A percentile compares a stretch with the other conserved stretches of the same genome.
These are phyloP conservation scores for Cricetomys ansorgei DNA, from an alignment of 2,113 vertebrate genomes.

Conservation along the genomic window DNA sequence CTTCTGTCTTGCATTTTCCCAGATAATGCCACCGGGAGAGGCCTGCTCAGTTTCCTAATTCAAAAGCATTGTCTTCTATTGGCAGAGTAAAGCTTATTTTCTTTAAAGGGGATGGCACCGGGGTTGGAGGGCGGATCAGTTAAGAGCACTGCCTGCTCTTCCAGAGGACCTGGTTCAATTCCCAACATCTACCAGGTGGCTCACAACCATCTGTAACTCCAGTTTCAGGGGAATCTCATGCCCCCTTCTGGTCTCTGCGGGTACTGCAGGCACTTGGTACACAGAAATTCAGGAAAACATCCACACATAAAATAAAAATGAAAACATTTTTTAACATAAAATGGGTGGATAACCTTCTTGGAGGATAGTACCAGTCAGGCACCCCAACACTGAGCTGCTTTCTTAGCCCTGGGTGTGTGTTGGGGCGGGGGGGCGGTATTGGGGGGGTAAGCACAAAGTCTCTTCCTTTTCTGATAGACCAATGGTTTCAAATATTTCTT, in stretches of 20 bases:
- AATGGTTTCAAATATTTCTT: neutral
- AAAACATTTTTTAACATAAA: neutral
- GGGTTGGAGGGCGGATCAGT: neutral
- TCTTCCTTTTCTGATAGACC: neutral
- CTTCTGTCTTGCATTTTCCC: constrained; percentile 1
- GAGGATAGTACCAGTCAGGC: neutral
- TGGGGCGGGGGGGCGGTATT: accelerated
- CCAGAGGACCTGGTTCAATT: neutral
- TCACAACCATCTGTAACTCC: neutral
- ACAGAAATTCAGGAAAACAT: neutral
- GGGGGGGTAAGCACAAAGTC: no score
- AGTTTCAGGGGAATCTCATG: neutral
- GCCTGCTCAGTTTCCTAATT: neutral
- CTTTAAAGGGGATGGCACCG: neutral
- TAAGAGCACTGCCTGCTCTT: neutral
- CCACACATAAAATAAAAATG: neutral
- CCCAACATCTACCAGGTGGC: neutral
- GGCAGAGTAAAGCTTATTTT: neutral
- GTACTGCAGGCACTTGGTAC: neutral
- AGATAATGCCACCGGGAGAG: neutral
- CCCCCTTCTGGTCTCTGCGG: neutral
- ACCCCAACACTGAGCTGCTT: neutral
- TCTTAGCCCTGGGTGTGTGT: neutral
- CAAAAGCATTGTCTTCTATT: neutral
- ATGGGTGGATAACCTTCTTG: accelerated